Base-by-base conservation (phyloP, 2,888 invertebrate species). In the Drosophila vallismaia region DNA sequence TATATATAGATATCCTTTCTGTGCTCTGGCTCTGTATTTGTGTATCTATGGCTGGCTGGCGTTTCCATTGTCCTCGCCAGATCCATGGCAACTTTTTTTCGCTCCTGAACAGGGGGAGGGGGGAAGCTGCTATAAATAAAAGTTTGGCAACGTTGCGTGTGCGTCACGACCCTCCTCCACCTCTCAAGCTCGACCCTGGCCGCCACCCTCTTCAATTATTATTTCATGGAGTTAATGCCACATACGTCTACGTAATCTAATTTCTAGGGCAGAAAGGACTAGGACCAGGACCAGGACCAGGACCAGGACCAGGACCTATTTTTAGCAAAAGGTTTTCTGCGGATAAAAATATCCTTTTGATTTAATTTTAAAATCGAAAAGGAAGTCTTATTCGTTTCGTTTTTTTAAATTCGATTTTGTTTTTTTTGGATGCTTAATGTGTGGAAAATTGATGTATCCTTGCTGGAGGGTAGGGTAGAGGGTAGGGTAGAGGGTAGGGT, bases 91-190 rank as follows among this genome's bases (percentile, higher is more conserved):
- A 62, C 48, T 48, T 67, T 67, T 67, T 45, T 44, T 50, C 48
- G 57, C 46, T 60, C 31, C 64, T 50, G 45, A 50, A 58, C 29
- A 59, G 59, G 63, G 59, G 63, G 51, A 58, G 36, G 63, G 59
- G 63, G 59, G 63, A 60, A 31, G 60, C 64, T 52, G 57, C 68
- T 68, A 67, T 67, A 68, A 68, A 68, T 68, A 68, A 68, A 68
- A 67, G 51, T 67, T 51, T 36, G 51, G 51, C 46, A 28, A 44
- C 56, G 56, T 56, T 67, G 67, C 68, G 52, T 67, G 68, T 68
- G 68, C 64, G 64, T 64, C 62, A 44, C 19, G 14, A 4, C n/a
- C 12, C n/a, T 54, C 19, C 19, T 19, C 19, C 19, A 19, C 19
- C 19, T 19, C 19, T 19, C 19, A 19, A 12, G 33, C 46, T 8